Base-by-base conservation (phyloP, 2,888 invertebrate species). In the Schizotus pectinicornis region DNA sequence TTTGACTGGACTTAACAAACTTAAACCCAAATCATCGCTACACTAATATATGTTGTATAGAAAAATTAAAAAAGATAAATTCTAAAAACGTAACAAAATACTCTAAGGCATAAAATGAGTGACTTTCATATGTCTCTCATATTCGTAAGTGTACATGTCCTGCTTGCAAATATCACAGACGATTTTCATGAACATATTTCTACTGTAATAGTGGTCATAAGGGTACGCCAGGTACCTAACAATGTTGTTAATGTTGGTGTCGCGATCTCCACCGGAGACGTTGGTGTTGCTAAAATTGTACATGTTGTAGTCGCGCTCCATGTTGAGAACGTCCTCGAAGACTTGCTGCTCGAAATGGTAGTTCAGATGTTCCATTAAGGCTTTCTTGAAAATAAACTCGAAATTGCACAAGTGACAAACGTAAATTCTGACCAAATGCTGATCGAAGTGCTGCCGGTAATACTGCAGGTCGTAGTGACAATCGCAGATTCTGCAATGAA, bases 321-420 rank as follows among this genome's bases (percentile, higher is more conserved):
- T 68, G 42, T 73, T 70, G 2, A 74, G 38, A 32, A 74, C 69
- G 42, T 65, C 67, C 9, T 70, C 72, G 22, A 71, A 54, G 6
- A 68, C 61, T 42, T 67, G 65, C 37, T 72, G 69, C 49, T 74
- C 72, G 9, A 69, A 55, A 56, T 74, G 74, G 11, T 56, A 61
- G 7, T 70, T 65, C 12, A 73, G 67, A 59, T 74, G 74, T 32
- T 63, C 62, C 8, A 63, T 49, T 8, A 74, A 53, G 35, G 64
- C 38, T 7, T 63, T 63, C 55, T 66, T 71, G 7, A 62, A 51
- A n/a, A 67, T 60, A 51, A 68, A 72, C 50, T 74, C 72, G 30
- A 61, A 61, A 31, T 61, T 54, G 47, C 74, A 74, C 6, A 70
- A 32, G 43, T 74, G 72, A 51, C 74, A 74, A 34, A 69, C 65